Evolutionary conservation across 2,113 vertebrate species (phyloP).

Genomic region (rabbit (Oryctolagus cuniculus)): DNA sequence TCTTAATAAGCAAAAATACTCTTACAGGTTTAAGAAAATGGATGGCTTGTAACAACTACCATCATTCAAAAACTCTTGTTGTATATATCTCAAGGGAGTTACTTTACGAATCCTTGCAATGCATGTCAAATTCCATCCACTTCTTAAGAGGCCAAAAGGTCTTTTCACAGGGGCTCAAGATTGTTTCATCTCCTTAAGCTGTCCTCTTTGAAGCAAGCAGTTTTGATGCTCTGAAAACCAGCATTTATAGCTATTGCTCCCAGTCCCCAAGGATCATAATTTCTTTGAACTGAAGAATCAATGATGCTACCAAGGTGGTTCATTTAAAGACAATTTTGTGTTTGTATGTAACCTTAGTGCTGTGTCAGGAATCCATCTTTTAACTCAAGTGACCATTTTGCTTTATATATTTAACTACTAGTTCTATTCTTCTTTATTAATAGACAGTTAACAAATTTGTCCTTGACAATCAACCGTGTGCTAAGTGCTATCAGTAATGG

Average conservation of each 20-base stretch:
- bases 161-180: slow-evolving; percentile 78
- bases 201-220: slow-evolving; percentile 75
- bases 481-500: background rate
- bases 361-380: slow-evolving; percentile 70
- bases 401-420: background rate
- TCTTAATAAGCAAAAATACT: slow-evolving; percentile 52
- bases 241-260: slow-evolving; percentile 77
- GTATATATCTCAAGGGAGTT: slow-evolving; percentile 20
- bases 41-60: slow-evolving; percentile 56
- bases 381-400: slow-evolving; percentile 59
- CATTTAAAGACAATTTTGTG: slow-evolving; percentile 79
- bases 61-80: slow-evolving; percentile 63
- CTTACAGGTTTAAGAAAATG: background rate
- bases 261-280: slow-evolving; percentile 67
- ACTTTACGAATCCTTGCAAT: slow-evolving; percentile 74
- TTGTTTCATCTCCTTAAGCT: slow-evolving; percentile 80
- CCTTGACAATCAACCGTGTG: background rate
- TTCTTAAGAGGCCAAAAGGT: slow-evolving; percentile 76
- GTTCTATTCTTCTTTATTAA: background rate
- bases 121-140: slow-evolving; percentile 69
- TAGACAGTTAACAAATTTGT: background rate
- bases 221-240: slow-evolving; percentile 77
- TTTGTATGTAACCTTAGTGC: slow-evolving; percentile 62
- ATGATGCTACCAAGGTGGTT: slow-evolving; percentile 74
- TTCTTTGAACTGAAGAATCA: slow-evolving; percentile 80